Conservation (phyloP, 2,888 invertebrate species). For the Glyphotaelius pellucidus region DNA sequence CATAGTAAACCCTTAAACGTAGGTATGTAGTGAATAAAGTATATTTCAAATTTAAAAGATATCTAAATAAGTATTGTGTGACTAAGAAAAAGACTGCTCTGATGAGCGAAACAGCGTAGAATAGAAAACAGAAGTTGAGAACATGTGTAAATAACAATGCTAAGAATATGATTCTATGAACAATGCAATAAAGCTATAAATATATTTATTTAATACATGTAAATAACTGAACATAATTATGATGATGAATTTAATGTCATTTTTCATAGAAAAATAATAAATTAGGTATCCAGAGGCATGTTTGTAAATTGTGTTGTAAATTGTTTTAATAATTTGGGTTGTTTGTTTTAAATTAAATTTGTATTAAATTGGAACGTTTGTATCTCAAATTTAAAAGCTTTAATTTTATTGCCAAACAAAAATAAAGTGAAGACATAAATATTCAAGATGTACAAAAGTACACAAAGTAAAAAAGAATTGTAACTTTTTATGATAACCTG, state of each 20-base stretch:
- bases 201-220: too few species aligned
- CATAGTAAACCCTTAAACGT: too few species aligned
- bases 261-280: background rate
- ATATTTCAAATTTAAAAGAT: too few species aligned
- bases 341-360: background rate
- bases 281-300: background rate
- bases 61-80: too few species aligned
- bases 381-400: background rate
- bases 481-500: conserved; percentile 21
- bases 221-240: too few species aligned
- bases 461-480: background rate
- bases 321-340: background rate
- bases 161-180: too few species aligned
- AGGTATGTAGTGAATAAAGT: too few species aligned
- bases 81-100: too few species aligned
- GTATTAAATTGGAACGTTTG: background rate
- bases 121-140: too few species aligned
- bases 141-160: too few species aligned
- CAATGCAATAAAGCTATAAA: too few species aligned
- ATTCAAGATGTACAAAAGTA: background rate
- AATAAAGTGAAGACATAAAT: background rate
- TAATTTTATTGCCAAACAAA: background rate
- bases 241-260: background rate
- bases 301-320: background rate
- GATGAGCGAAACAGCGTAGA: too few species aligned